Base-by-base conservation (phyloP, 2,797 vertebrate species). In the Mallotus villosus region DNA sequence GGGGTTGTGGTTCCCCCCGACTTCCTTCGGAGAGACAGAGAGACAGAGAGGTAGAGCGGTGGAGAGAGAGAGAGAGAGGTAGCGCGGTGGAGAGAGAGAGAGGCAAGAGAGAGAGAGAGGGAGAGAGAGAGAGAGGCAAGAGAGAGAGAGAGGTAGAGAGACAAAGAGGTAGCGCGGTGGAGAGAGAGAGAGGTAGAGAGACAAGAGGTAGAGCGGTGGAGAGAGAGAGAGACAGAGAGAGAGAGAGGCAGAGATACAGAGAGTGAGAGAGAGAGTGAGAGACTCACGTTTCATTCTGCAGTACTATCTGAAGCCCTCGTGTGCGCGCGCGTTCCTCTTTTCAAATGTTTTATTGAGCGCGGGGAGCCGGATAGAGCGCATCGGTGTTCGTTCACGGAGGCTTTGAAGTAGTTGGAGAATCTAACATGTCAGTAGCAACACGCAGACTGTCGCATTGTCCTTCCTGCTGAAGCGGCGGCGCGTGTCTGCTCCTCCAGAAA, bases 271-370 rank as follows among this genome's bases (percentile, higher is more conserved):
- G 19, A 4, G 62, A 37, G 29, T 21, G 62, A 63, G 29, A 63
- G 16, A 27, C 9, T 82, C 77, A 79, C 81, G 79, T 81, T 83
- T 79, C 79, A 57, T 80, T 87, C 85, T 89, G 91, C 90, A 89
- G 85, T 82, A 87, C 70, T 70, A n/a, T 17, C 25, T 63, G 37
- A 75, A 62, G 70, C 73, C 63, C 32, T 62, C 63, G 7, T 46
- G 17, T 14, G 63, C 51, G 63, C 51, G 12, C 37, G 55, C 32
- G 17, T 61, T 62, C 62, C 71, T 77, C 49, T n/a, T 19, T 34
- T 5, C 17, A 77, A 53, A 49, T 58, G 68, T 60, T 60, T 16
- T 25, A 5, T 21, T 11, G 19, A 60, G 22, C n/a, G 58, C 19
- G 9, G 1, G 58, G 2, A 60, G 58, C 11, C 11, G 21, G n/a